Percentiles rank a stretch among this genome's conserved stretches.
Evolutionary conservation across 2,888 invertebrate species (phyloP).

Genomic region (Griposia aprilina): DNA sequence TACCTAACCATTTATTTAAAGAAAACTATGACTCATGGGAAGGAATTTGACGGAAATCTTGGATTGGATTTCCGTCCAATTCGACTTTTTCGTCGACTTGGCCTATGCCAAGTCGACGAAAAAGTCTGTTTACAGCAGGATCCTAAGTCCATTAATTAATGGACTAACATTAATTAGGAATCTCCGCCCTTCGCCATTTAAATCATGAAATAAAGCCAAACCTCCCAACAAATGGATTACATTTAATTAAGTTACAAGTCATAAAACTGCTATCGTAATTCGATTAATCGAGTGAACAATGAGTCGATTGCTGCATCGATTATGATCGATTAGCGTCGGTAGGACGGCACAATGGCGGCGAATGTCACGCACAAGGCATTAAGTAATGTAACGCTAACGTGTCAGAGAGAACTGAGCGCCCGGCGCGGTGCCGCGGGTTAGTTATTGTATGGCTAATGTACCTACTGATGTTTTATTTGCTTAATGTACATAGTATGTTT

Average conservation of each 20-base stretch:
- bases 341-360: constrained; percentile 38
- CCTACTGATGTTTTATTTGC: constrained; percentile 32
- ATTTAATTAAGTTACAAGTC: constrained; percentile 57
- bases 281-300: constrained; percentile 59
- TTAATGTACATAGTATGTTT: constrained; percentile 3
- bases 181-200: constrained; percentile 21
- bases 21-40: background rate
- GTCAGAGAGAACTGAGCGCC: constrained; percentile 17
- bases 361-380: constrained; percentile 54
- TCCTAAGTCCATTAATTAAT: background rate
- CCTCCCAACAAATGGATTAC: constrained; percentile 38
- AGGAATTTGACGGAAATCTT: too few species aligned
- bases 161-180: constrained; percentile 10
- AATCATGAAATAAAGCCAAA: constrained; percentile 31
- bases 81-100: too few species aligned
- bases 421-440: constrained; percentile 18
- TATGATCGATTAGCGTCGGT: constrained; percentile 58
- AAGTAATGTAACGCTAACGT: constrained; percentile 43
- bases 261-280: constrained; percentile 59
- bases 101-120: background rate
- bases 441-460: constrained; percentile 35
- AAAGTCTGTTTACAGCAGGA: background rate
- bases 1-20: too few species aligned
- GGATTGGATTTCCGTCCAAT: too few species aligned
- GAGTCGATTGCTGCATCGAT: constrained; percentile 56